Evolutionary conservation across 2,797 vertebrate genomes (phyloP).

Genomic region (Poeciliopsis presidionis): DNA sequence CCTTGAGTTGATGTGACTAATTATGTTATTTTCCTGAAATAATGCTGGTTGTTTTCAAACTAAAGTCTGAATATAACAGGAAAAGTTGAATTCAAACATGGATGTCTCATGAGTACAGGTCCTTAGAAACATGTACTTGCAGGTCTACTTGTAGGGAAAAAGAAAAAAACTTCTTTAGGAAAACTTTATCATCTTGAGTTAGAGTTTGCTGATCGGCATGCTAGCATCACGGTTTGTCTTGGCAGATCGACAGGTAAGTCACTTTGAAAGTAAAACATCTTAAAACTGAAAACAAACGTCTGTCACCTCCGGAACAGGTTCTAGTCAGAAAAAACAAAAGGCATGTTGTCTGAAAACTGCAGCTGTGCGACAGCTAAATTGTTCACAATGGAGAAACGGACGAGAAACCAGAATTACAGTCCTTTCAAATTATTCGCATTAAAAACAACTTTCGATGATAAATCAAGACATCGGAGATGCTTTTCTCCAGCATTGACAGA

Average conservation of each 20-base stretch:
- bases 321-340: neutral
- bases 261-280: neutral
- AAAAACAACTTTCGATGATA: neutral
- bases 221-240: neutral
- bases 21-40: neutral
- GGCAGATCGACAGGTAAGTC: constrained; percentile 4
- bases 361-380: too few relatives aligned
- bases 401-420: neutral
- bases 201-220: neutral
- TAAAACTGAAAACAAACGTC: neutral
- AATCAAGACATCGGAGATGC: neutral
- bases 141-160: neutral
- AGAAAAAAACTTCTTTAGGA: too few relatives aligned
- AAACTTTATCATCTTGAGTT: neutral
- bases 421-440: neutral
- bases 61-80: neutral
- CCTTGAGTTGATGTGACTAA: neutral
- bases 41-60: neutral
- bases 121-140: too few relatives aligned
- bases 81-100: neutral
- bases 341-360: neutral
- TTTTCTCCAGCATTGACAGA: neutral
- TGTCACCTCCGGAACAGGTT: constrained; percentile 5
- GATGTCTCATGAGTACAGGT: too few relatives aligned
- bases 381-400: neutral